Conservation (phyloP, 2,113 vertebrate species). For the Cottus gobio region DNA sequence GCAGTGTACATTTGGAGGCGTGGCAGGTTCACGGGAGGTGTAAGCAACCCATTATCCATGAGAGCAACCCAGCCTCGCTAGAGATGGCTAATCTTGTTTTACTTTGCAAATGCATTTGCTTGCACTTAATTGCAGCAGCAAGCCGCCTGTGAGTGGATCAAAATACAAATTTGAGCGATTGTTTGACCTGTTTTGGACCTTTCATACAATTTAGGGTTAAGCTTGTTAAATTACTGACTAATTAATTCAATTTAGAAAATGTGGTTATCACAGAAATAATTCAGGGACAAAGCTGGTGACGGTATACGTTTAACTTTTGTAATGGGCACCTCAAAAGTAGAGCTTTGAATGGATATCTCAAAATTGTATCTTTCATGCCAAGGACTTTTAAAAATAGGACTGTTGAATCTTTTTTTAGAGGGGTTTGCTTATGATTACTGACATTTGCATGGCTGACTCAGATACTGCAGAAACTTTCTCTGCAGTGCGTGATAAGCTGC, state of each 20-base stretch:
- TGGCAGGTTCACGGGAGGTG: conserved; percentile 48
- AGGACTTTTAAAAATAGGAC: conserved; percentile 38
- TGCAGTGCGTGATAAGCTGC: conserved; percentile 58
- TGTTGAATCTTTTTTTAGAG: conserved; percentile 27
- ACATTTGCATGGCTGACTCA: conserved; percentile 64
- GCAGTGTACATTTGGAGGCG: conserved; percentile 39
- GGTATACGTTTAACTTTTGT: conserved; percentile 7
- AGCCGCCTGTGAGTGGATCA: conserved; percentile 54
- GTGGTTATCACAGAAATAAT: conserved; percentile 21
- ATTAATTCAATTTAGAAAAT: conserved; percentile 59
- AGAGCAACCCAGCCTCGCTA: conserved; percentile 33
- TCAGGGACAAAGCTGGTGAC: background rate
- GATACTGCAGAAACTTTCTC: conserved; percentile 59
- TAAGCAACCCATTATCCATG: conserved; percentile 51
- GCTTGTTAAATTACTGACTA: conserved; percentile 53
- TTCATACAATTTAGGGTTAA: conserved; percentile 49
- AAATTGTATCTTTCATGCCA: conserved; percentile 5
- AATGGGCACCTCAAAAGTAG: background rate
- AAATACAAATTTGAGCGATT: conserved; percentile 62
- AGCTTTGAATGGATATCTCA: conserved; percentile 35
- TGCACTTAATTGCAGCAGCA: conserved; percentile 58
- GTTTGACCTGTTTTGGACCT: conserved; percentile 57
- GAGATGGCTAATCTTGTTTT: conserved; percentile 70
- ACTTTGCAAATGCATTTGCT: conserved; percentile 68
- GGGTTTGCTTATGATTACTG: conserved; percentile 15